These are phyloP conservation scores for Mungos mungo DNA, from an alignment of 2,113 vertebrate species.

Conservation along the genomic window DNA sequence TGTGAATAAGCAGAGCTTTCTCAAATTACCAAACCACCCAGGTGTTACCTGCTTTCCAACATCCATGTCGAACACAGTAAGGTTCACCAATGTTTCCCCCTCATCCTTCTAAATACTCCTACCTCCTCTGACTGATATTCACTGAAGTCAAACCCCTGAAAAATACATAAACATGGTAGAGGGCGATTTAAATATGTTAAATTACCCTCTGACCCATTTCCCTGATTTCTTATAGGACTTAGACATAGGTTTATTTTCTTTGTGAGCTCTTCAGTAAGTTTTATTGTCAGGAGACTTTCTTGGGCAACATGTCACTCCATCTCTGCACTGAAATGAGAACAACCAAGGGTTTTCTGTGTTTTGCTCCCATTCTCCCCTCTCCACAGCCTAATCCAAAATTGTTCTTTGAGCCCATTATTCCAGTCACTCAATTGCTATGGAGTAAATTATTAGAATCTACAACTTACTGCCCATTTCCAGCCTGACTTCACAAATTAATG, in stretches of 20 bases:
- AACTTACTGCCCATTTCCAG: neutral
- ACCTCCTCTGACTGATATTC: neutral
- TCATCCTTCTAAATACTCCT: neutral
- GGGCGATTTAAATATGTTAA: neutral
- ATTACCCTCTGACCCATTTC: neutral
- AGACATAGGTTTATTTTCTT: neutral
- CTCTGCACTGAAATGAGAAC: neutral
- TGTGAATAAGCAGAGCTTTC: neutral
- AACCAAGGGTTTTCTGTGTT: neutral
- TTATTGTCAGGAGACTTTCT: neutral
- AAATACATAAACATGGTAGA: neutral
- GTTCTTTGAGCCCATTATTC: neutral
- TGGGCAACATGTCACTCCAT: neutral
- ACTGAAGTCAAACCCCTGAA: neutral
- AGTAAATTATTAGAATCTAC: neutral
- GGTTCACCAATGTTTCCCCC: neutral
- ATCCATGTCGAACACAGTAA: neutral
- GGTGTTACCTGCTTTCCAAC: neutral
- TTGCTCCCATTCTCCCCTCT: neutral
- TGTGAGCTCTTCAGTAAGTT: neutral
- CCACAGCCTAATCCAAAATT: neutral
- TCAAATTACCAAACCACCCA: neutral
- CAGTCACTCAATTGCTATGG: neutral
- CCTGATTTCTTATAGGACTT: neutral
- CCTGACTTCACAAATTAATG: neutral